A percentile compares a stretch with the other conserved stretches of the same genome.
These are phyloP conservation scores for Glyptemys insculpta DNA, from an alignment of 2,797 vertebrate genomes.

Conservation along the genomic window DNA sequence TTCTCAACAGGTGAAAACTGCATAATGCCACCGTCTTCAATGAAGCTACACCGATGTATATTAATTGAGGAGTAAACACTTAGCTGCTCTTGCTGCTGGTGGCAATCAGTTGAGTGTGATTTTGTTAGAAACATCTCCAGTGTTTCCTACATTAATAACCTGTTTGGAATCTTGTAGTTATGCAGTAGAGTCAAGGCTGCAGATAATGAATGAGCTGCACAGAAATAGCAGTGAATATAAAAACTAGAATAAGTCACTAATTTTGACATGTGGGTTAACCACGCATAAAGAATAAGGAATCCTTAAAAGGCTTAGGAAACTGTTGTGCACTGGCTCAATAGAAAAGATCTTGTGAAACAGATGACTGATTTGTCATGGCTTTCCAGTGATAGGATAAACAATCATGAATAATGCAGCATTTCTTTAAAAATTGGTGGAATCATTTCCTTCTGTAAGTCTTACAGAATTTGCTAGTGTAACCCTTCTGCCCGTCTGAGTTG, in stretches of 20 bases:
- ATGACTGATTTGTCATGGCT: neutral
- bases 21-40: too few relatives aligned
- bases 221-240: neutral
- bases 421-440: neutral
- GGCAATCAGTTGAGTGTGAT: neutral
- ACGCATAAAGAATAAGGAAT: neutral
- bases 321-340: neutral
- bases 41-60: neutral
- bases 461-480: neutral
- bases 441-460: neutral
- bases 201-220: neutral
- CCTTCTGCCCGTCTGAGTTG: too few relatives aligned
- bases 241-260: neutral
- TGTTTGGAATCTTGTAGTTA: accelerated
- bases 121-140: accelerated
- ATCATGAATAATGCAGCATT: neutral
- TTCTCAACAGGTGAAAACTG: too few relatives aligned
- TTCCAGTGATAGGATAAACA: neutral
- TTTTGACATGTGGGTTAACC: neutral
- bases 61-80: neutral
- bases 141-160: neutral
- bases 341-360: neutral
- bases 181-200: neutral
- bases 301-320: neutral
- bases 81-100: neutral